Evolutionary conservation across 1,140 invertebrate genomes (phyloP).

Genomic region (Triops longicaudatus): DNA sequence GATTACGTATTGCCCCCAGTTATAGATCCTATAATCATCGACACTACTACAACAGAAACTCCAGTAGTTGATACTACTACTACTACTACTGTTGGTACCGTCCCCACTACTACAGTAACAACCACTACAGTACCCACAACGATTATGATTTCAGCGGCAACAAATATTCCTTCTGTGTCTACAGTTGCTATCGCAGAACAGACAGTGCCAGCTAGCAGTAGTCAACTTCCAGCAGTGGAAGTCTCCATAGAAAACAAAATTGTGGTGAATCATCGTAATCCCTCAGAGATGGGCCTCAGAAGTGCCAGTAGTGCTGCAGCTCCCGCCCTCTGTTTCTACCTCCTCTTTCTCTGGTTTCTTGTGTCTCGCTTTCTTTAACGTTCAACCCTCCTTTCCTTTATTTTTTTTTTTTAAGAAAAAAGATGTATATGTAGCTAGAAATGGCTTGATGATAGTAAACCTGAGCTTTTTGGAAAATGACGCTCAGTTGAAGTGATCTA

Average conservation of each 20-base stretch:
- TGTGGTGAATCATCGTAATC: not conserved
- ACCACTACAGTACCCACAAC: slow-evolving; percentile 11
- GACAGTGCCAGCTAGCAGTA: too few relatives aligned
- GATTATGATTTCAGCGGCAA: not conserved
- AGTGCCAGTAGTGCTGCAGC: not conserved
- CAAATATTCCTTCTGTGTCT: not conserved
- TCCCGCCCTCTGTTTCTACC: not conserved
- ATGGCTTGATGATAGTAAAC: not conserved
- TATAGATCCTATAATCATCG: not conserved
- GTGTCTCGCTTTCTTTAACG: not conserved
- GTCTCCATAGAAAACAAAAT: not conserved
- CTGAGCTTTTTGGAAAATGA: not conserved
- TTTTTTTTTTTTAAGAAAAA: not conserved
- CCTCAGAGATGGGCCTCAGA: not conserved
- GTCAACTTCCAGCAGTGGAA: not conserved
- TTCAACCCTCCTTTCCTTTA: not conserved
- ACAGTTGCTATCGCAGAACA: too few relatives aligned
- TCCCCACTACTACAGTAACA: not conserved
- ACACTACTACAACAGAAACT: slow-evolving; percentile 16
- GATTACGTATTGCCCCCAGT: not conserved
- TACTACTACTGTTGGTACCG: too few relatives aligned
- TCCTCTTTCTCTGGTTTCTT: not conserved
- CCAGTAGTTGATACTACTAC: not conserved
- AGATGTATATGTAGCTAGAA: not conserved
- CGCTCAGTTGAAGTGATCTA: not conserved